These are phyloP conservation scores for Phragmatobia fuliginosa DNA, from an alignment of 2,888 invertebrate genomes.

Conservation along the genomic window DNA sequence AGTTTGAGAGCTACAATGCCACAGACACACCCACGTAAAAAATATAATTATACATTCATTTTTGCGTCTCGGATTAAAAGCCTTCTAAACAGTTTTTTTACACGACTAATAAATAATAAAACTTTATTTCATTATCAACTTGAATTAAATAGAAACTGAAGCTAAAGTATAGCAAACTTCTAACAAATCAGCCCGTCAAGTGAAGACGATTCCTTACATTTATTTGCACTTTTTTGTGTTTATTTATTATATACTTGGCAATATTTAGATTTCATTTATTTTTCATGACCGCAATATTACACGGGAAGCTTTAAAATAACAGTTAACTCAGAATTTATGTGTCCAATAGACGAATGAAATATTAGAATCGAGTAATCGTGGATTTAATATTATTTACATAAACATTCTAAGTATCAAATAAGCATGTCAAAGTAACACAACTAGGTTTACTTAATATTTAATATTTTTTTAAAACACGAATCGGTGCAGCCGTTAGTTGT, in stretches of 20 bases:
- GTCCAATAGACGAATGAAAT: slow-evolving; percentile 13
- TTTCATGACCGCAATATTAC: slow-evolving; percentile 16
- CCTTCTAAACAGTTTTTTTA: too few relatives aligned
- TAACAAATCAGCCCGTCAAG: neutral
- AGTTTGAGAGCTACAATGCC: too few relatives aligned
- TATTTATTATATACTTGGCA: slow-evolving; percentile 19
- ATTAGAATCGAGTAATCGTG: neutral
- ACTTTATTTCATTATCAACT: too few relatives aligned
- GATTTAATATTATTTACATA: neutral
- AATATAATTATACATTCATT: too few relatives aligned
- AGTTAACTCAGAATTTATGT: slow-evolving; percentile 17
- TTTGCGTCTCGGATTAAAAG: too few relatives aligned
- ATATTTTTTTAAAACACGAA: too few relatives aligned
- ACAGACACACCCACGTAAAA: too few relatives aligned
- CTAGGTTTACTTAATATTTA: neutral
- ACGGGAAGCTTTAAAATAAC: slow-evolving; percentile 21
- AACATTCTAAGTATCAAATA: neutral
- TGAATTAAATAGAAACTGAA: neutral
- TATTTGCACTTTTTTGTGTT: slow-evolving; percentile 25
- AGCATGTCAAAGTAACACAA: neutral
- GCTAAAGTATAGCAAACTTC: neutral
- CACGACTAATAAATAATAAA: neutral
- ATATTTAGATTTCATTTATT: slow-evolving; percentile 20
- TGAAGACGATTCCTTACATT: neutral
- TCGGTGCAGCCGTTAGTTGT: too few relatives aligned